Evolutionary conservation across 2,113 vertebrate species (phyloP), one percentile per base, ranked within the genome.

Genomic region (Nicator chloris): DNA sequence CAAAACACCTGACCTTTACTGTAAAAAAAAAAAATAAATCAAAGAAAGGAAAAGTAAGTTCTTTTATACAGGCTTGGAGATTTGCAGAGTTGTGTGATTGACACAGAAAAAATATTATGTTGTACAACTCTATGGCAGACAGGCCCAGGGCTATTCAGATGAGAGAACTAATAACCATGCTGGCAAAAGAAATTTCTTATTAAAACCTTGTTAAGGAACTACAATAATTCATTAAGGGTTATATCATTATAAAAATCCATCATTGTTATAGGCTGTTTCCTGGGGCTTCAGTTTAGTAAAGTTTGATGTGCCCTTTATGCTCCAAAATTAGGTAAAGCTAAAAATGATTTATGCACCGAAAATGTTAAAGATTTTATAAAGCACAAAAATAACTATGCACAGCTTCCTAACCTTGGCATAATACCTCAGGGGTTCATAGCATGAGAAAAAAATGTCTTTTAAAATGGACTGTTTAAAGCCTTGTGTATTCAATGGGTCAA

Each of bases 171-270:
- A 97, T 97, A 97, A 96, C 86, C 92, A 95, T 73, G 60, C 65
- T 95, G 82, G 72, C 64, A 95, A 97, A 97, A 94, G 70, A 97
- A 97, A 96, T 94, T 95, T 79, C 95, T 97, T 97, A 96, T 97
- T 98, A 97, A 97, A 97, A 95, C 70, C 97, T 97, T 96, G 91
- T 96, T 97, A 96, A 97, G 75, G 80, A 93, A 97, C 69, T 96
- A 96, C 82, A 96, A 93, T 97, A 97, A 97, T 97, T 98, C 93
- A 97, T 97, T 98, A 97, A 97, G 72, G 85, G 88, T 96, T 95
- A 91, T 96, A 97, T 97, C 96, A 97, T 97, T 97, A 97, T 96
- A 96, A 98, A 98, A 97, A 97, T 94, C 82, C 79, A 96, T 96
- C 93, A 96, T 93, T 93, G 87, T 97, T 97, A 90, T 94, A 91